A percentile compares a stretch with the other conserved stretches of the same genome.
phyloP scores from a whole-genome alignment of 2,797 vertebrate genomes.

The Choloepus didactylus region DNA sequence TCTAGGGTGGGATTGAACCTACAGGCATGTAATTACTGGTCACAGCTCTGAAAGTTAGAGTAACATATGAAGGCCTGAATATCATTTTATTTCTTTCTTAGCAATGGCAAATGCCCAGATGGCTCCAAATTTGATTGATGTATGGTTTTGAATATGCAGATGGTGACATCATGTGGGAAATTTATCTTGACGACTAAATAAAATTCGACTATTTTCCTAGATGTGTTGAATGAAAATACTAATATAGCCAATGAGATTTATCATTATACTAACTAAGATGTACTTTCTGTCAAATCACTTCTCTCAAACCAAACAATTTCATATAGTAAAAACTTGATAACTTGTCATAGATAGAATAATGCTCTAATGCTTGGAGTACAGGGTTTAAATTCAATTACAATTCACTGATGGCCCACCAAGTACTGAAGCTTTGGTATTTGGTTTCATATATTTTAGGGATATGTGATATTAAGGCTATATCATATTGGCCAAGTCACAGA shows the following conservation, averaged over 20 bases:
- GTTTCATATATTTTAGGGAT: conserved; percentile 28
- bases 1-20: neutral
- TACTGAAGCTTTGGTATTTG: conserved; percentile 37
- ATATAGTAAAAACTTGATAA: neutral
- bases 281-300: conserved; percentile 11
- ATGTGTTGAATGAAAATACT: conserved; percentile 13
- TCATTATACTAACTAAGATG: conserved; percentile 21
- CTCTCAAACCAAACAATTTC: conserved; percentile 47
- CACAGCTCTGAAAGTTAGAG: conserved; percentile 1
- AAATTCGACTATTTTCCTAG: conserved; percentile 33
- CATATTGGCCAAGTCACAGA: conserved; percentile 1
- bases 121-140: neutral
- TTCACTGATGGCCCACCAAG: neutral
- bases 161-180: neutral
- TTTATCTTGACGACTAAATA: conserved; percentile 28
- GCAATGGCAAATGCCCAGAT: conserved; percentile 35
- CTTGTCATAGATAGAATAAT: conserved; percentile 10
- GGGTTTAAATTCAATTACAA: conserved; percentile 49
- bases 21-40: neutral
- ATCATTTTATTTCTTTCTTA: conserved; percentile 38
- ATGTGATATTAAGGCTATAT: neutral
- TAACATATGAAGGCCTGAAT: neutral
- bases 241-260: conserved; percentile 30
- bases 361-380: neutral
- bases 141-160: neutral